Percentiles rank a stretch among this genome's conserved stretches.
Conservation (phyloP, 1,140 invertebrate species). For the Drosophila quadrilineata region DNA sequence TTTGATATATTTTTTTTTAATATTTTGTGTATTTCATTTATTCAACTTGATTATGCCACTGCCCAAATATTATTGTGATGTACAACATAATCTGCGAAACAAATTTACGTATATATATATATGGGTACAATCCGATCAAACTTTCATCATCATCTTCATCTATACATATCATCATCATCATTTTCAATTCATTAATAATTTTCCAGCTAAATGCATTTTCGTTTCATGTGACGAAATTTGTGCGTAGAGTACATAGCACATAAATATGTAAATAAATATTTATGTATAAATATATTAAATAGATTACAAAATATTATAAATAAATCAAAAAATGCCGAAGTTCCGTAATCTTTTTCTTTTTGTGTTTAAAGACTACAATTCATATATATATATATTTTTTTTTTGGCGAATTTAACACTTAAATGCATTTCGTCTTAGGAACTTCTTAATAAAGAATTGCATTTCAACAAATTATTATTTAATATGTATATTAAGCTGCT, state of each 20-base stretch:
- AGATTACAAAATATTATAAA: constrained; percentile 12
- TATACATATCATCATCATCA: too few relatives aligned
- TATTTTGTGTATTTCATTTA: constrained; percentile 38
- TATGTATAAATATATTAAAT: constrained; percentile 1
- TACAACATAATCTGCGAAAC: constrained; percentile 23
- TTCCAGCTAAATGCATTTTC: constrained; percentile 32
- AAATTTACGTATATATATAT: constrained; percentile 46
- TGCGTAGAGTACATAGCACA: constrained; percentile 30
- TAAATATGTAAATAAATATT: constrained; percentile 4
- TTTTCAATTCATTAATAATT: too few relatives aligned
- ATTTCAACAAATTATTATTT: constrained; percentile 40
- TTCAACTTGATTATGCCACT: constrained; percentile 51
- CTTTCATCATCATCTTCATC: constrained; percentile 4
- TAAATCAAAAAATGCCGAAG: constrained; percentile 54
- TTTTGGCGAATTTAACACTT: constrained; percentile 27
- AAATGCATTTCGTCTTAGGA: constrained; percentile 56
- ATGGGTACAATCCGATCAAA: constrained; percentile 22
- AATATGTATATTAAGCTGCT: constrained; percentile 26
- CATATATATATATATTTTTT: constrained; percentile 11
- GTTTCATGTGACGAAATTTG: constrained; percentile 20
- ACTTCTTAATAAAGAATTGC: constrained; percentile 61
- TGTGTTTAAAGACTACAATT: constrained; percentile 29
- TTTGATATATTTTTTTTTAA: constrained; percentile 40
- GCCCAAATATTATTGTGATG: constrained; percentile 8
- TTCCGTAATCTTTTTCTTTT: too few relatives aligned